Percentiles rank a stretch among this genome's conserved stretches.
These are phyloP conservation scores for Megamerina dolium DNA, from an alignment of 2,888 invertebrate species.

Conservation along the genomic window DNA sequence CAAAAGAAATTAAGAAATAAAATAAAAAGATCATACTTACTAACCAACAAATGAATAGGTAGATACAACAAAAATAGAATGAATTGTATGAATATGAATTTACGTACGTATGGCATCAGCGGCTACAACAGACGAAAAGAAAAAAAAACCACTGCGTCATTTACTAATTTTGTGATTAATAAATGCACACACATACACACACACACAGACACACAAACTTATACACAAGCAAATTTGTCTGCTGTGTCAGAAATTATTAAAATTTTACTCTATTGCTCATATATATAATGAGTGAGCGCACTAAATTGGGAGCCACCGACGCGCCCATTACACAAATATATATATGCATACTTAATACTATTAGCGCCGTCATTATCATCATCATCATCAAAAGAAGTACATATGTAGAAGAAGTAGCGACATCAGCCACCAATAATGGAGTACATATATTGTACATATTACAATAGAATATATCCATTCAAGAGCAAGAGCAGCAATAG, in stretches of 20 bases:
- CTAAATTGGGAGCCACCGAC: slow-evolving; percentile 25
- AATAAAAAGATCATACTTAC: too few species aligned
- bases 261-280: background rate
- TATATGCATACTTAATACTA: background rate
- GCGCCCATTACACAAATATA: slow-evolving; percentile 21
- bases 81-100: background rate
- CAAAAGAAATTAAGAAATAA: slow-evolving; percentile 47
- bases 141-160: slow-evolving; percentile 41
- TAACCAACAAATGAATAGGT: slow-evolving; percentile 23
- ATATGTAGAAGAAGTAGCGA: slow-evolving; percentile 7
- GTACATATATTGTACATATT: too few species aligned
- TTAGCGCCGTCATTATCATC: slow-evolving; percentile 19
- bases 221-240: background rate
- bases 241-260: too few species aligned
- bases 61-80: background rate
- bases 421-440: slow-evolving; percentile 6
- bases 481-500: background rate
- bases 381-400: slow-evolving; percentile 1
- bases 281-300: slow-evolving; percentile 1
- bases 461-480: too few species aligned
- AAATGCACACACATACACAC: slow-evolving; percentile 9
- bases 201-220: background rate
- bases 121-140: slow-evolving; percentile 13
- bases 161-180: slow-evolving; percentile 44
- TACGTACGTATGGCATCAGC: slow-evolving; percentile 2